Base-by-base conservation (phyloP, 1,140 invertebrate species). In the Triops cancriformis region DNA sequence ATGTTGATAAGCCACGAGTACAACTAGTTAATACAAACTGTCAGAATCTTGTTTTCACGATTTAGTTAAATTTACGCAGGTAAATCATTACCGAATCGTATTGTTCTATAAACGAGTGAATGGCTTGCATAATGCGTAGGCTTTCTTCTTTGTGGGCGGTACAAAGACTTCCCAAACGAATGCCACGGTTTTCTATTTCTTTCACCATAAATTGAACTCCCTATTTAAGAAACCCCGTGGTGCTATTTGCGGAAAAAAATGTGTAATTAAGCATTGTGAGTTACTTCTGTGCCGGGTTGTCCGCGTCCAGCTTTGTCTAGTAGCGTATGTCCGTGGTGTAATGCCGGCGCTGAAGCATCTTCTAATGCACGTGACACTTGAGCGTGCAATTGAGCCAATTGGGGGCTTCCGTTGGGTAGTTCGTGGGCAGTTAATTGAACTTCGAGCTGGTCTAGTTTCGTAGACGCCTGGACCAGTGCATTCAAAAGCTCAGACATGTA, bases 361-460 rank as follows among this genome's bases (percentile, higher is more conserved):
- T 91, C 89, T 42, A 92, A 86, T 75, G 89, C 86, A 81, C 86
- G 83, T 74, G 87, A 84, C 83, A 89, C 85, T 82, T 91, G 87
- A 80, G 87, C 85, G 83, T 91, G 91, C 75, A 91, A 86, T 82
- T 90, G 88, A 75, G 88, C 89, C 74, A 92, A 86, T 80, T 89
- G 88, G 3, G 87, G 82, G 6, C 90, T 90, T 80, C 88, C 89
- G 43, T 88, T 84, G 2, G 89, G 86, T 82, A 91, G 84, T 74
- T 90, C 88, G 43, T 88, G 89, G 37, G 88, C 91, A 51, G 89
- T 89, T 77, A 94, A 83, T 81, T 94, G 90, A 80, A 92, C 88
- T 85, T 94, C 92, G 11, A 94, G 84, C 83, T 94, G 91, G 83
- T 92, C 91, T 77, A 94, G 82, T 84, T 92, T 92, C 76, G 87